Conservation (phyloP, 2,797 vertebrate genomes). For the Anguilla marmorata region DNA sequence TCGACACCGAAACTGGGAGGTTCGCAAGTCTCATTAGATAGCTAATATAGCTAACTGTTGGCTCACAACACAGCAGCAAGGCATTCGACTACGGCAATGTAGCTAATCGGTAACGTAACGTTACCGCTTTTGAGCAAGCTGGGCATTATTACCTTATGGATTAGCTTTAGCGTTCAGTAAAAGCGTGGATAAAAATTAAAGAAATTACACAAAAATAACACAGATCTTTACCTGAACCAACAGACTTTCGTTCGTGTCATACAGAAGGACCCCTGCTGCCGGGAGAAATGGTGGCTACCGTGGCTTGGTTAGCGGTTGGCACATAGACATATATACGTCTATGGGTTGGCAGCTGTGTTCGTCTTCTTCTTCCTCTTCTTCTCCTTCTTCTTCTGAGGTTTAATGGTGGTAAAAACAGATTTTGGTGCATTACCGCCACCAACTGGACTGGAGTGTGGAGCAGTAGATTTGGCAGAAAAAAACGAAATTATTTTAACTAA, state of each 20-base stretch:
- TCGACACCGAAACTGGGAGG: neutral
- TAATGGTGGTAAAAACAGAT: too few species aligned
- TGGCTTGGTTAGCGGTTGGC: too few species aligned
- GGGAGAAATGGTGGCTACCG: too few species aligned
- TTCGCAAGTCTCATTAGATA: neutral
- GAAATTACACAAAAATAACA: neutral
- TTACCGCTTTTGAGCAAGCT: neutral
- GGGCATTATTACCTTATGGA: neutral
- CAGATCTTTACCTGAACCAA: slow-evolving; percentile 6
- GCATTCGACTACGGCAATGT: neutral
- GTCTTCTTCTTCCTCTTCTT: too few species aligned
- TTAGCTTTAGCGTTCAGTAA: neutral
- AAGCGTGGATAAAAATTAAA: neutral
- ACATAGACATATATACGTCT: too few species aligned
- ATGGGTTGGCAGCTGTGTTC: too few species aligned
- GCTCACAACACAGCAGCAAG: neutral
- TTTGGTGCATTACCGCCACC: too few species aligned
- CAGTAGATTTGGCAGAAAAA: too few species aligned
- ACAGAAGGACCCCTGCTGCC: neutral
- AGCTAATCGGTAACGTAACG: neutral
- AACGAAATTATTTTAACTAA: too few species aligned
- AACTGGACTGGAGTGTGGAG: too few species aligned
- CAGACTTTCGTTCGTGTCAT: neutral
- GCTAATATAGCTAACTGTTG: too few species aligned
- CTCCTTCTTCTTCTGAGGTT: too few species aligned